Evolutionary conservation across 2,888 invertebrate genomes (phyloP), one percentile per base, ranked within the genome.

Genomic region (Drosophila algonquin): DNA sequence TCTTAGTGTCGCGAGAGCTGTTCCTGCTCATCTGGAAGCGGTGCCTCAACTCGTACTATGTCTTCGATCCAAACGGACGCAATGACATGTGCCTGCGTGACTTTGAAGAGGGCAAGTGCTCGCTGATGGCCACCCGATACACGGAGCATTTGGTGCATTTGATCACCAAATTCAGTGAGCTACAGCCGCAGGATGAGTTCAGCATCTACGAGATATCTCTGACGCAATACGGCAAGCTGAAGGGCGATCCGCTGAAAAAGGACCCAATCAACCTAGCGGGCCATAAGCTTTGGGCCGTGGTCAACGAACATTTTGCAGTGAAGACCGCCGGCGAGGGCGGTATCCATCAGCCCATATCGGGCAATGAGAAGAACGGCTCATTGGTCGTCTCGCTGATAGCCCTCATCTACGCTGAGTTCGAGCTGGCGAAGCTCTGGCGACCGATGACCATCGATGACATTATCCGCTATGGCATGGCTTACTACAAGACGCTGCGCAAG

Each of bases 321-420:
- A 91, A 92, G 59, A 89, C 91, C 0, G 90, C 86, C 3, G 91
- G 83, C 0, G 76, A 86, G n/a, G 83, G 85, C 45, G 92, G 91
- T 5, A 74, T 92, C 9, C 87, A 89, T 5, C 82, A 83, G 57
- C 87, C 90, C 5, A 76, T 87, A 18, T 80, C 87, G 3, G 79
- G 80, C 1, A 80, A 71, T 1, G 88, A 89, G 30, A 80, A 93
- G 76, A 94, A 94, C 59, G 94, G 95, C 75, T 94, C 95, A 0
- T 86, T 95, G 61, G 92, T 95, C 0, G 94, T 94, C 68, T 93
- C 94, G 0, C 91, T 94, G 0, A 93, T 94, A 7, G 94, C 94
- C 3, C 91, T 95, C 90, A 94, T 95, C 0, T 95, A 95, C 76
- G 93, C 95, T 0, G 94, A 94, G 81, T 94, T 95, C 75, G 94